Percentiles rank a stretch among this genome's conserved stretches.
Conservation (phyloP, 2,888 invertebrate species). For the Megastigmus dorsalis region DNA sequence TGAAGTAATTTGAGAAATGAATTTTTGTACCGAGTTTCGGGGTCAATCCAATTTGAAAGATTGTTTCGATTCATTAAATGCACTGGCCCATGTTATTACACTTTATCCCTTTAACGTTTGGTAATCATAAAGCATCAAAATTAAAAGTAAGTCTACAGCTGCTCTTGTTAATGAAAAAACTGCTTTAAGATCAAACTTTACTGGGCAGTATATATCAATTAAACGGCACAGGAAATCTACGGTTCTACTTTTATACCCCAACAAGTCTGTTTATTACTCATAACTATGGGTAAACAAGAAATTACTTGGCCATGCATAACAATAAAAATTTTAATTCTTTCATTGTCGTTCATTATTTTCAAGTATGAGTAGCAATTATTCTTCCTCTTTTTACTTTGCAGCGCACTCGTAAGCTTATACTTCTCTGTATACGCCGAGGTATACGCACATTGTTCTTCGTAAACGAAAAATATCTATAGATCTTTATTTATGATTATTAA, state of each 20-base stretch:
- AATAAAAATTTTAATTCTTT: constrained; percentile 39
- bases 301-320: constrained; percentile 36
- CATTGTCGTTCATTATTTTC: constrained; percentile 15
- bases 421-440: too few species aligned
- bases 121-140: constrained; percentile 15
- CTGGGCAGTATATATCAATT: constrained; percentile 42
- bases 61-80: too few species aligned
- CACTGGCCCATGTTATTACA: background rate
- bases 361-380: too few species aligned
- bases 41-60: too few species aligned
- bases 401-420: too few species aligned
- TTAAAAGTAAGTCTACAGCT: background rate
- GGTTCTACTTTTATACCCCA: constrained; percentile 25
- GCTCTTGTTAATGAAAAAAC: constrained; percentile 21
- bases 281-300: constrained; percentile 35
- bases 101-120: background rate
- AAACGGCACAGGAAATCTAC: constrained; percentile 13
- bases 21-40: too few species aligned
- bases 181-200: constrained; percentile 38
- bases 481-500: too few species aligned
- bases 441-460: too few species aligned
- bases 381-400: background rate
- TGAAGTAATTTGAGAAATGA: too few species aligned
- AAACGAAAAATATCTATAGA: too few species aligned
- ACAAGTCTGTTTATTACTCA: constrained; percentile 40